A percentile compares a stretch with the other conserved stretches of the same genome.
phyloP scores from a whole-genome alignment of 2,888 invertebrate species.

The Elysia crispata region DNA sequence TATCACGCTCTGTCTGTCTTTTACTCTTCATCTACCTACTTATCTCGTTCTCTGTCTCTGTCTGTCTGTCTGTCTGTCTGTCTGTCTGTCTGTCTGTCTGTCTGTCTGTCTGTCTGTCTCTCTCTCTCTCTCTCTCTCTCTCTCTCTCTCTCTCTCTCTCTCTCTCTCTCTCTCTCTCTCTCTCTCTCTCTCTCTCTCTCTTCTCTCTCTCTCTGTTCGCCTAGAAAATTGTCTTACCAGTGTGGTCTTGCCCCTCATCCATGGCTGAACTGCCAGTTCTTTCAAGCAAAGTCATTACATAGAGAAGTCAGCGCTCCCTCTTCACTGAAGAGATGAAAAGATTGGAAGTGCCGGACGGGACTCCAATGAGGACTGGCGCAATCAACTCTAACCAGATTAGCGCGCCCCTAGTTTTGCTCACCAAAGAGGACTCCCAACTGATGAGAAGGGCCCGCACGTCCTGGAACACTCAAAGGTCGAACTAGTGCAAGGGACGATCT shows the following conservation, averaged over 20 bases:
- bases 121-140: conserved; percentile 12
- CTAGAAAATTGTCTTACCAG: not conserved
- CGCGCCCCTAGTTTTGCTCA: conserved; percentile 25
- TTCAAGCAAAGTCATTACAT: not conserved
- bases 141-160: conserved; percentile 30
- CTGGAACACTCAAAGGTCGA: too few species aligned
- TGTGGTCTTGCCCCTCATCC: not conserved
- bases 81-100: conserved; percentile 21
- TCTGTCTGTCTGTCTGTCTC: conserved; percentile 30
- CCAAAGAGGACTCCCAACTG: conserved; percentile 2
- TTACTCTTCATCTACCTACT: not conserved
- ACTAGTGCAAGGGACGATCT: too few species aligned
- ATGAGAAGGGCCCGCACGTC: not conserved
- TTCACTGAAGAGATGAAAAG: not conserved
- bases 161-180: conserved; percentile 11
- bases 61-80: conserved; percentile 33
- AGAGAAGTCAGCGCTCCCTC: not conserved
- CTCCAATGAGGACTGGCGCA: conserved; percentile 14
- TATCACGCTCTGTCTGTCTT: not conserved
- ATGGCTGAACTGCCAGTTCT: not conserved
- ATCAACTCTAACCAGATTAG: conserved; percentile 40
- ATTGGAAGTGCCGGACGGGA: not conserved
- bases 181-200: conserved; percentile 2
- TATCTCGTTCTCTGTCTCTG: too few species aligned
- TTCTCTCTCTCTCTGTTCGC: not conserved